Evolutionary conservation across 2,888 invertebrate genomes (phyloP).

Genomic region (Orgyia antiqua): DNA sequence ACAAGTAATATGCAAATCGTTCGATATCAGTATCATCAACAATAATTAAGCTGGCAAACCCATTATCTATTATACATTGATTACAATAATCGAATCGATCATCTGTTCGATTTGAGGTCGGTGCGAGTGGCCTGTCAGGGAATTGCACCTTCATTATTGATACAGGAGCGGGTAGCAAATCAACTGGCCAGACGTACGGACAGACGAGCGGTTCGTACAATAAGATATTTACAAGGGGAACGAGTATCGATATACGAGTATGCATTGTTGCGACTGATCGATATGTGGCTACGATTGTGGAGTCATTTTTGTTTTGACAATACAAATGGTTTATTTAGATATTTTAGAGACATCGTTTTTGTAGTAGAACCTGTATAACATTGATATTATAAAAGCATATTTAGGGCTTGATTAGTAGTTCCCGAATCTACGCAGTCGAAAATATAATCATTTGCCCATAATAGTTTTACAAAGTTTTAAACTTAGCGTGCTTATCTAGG

Average conservation of each 20-base stretch:
- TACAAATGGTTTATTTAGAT: constrained; percentile 25
- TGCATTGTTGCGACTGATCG: constrained; percentile 34
- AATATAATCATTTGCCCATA: too few species aligned
- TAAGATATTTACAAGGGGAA: constrained; percentile 61
- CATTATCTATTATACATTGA: constrained; percentile 50
- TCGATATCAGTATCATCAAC: constrained; percentile 30
- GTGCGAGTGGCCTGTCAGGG: constrained; percentile 47
- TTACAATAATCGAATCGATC: constrained; percentile 56
- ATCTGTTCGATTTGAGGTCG: constrained; percentile 46
- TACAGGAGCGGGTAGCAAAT: constrained; percentile 63
- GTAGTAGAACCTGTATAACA: too few species aligned
- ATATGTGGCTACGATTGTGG: constrained; percentile 30
- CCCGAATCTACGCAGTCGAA: too few species aligned
- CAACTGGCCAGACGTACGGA: constrained; percentile 55
- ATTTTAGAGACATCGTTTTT: too few species aligned
- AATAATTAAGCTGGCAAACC: constrained; percentile 42
- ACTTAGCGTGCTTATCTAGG: too few species aligned
- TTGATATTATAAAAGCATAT: too few species aligned
- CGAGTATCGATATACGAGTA: constrained; percentile 36
- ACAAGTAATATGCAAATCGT: constrained; percentile 25
- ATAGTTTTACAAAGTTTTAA: too few species aligned
- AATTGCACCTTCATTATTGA: constrained; percentile 62
- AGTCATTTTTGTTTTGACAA: constrained; percentile 44
- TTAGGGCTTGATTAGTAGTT: too few species aligned
- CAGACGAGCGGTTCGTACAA: constrained; percentile 55